Evolutionary conservation across 1,140 invertebrate species (phyloP).

Genomic region (Acyrthosiphon pisum): DNA sequence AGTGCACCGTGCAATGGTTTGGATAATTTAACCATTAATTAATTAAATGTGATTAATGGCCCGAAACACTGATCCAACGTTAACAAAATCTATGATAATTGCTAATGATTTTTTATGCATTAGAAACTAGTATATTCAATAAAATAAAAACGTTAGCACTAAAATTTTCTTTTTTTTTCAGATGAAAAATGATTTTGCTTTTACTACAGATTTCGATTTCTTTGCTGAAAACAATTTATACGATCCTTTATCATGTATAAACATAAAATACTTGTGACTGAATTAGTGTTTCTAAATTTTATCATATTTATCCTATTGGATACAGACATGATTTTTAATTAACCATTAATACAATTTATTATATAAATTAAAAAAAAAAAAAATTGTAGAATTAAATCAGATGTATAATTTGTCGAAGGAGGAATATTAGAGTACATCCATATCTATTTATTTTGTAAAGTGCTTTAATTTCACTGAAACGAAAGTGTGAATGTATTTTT

Average conservation of each 20-base stretch:
- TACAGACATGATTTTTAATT: no score
- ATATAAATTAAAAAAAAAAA: no score
- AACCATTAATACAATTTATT: no score
- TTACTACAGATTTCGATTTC: not conserved
- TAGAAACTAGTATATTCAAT: not conserved
- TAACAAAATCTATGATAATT: constrained; percentile 12
- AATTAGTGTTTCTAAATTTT: not conserved
- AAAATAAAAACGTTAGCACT: not conserved
- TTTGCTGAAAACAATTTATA: not conserved
- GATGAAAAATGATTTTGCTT: not conserved
- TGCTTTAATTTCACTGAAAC: no score
- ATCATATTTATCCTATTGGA: no score
- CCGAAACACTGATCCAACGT: not conserved
- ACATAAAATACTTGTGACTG: not conserved
- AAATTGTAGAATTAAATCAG: no score
- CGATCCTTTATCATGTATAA: not conserved
- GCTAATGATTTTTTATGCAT: not conserved
- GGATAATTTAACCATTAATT: not conserved
- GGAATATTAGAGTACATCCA: no score
- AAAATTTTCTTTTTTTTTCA: not conserved
- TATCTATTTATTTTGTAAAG: no score
- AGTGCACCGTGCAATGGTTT: not conserved
- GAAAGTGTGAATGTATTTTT: no score
- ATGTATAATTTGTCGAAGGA: no score
- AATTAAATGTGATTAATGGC: constrained; percentile 47